Evolutionary conservation across 2,113 vertebrate species (phyloP).

Genomic region (Diphyllodes magnificus): DNA sequence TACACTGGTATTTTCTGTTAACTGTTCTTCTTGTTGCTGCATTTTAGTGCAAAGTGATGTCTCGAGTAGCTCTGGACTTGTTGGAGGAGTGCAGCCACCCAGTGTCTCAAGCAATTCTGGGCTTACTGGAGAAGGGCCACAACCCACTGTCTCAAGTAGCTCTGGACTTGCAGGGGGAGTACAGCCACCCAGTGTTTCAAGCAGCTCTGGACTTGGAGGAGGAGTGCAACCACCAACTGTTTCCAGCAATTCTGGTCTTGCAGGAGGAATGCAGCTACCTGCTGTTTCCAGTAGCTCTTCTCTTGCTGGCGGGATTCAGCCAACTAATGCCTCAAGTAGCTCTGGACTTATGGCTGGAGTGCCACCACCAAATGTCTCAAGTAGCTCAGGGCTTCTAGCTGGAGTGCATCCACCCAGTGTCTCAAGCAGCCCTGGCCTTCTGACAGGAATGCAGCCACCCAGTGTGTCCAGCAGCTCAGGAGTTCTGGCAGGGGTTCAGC

Average conservation of each 20-base stretch:
- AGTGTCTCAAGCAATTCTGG: conserved; percentile 67
- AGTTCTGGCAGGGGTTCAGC: conserved; percentile 66
- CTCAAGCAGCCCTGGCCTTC: conserved; percentile 79
- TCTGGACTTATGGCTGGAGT: conserved; percentile 82
- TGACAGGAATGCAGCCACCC: conserved; percentile 85
- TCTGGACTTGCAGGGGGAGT: conserved; percentile 83
- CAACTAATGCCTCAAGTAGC: conserved; percentile 57
- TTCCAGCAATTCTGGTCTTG: conserved; percentile 70
- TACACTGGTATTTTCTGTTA: neutral
- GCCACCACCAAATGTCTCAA: conserved; percentile 77
- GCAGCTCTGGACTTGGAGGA: conserved; percentile 65
- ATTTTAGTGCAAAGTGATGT: conserved; percentile 86
- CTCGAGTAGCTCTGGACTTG: conserved; percentile 75
- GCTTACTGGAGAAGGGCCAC: conserved; percentile 65
- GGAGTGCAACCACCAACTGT: conserved; percentile 66
- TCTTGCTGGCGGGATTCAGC: conserved; percentile 68
- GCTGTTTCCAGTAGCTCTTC: conserved; percentile 67
- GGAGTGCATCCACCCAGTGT: conserved; percentile 70
- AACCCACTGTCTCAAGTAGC: conserved; percentile 66
- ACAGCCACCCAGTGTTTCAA: conserved; percentile 75
- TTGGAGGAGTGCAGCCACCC: conserved; percentile 84
- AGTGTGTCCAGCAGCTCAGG: conserved; percentile 69
- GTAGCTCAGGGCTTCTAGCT: conserved; percentile 67
- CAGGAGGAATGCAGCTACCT: conserved; percentile 72
- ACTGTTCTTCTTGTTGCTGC: conserved; percentile 5